These are phyloP conservation scores for Pheosia tremula DNA, from an alignment of 2,888 invertebrate species.

Conservation along the genomic window DNA sequence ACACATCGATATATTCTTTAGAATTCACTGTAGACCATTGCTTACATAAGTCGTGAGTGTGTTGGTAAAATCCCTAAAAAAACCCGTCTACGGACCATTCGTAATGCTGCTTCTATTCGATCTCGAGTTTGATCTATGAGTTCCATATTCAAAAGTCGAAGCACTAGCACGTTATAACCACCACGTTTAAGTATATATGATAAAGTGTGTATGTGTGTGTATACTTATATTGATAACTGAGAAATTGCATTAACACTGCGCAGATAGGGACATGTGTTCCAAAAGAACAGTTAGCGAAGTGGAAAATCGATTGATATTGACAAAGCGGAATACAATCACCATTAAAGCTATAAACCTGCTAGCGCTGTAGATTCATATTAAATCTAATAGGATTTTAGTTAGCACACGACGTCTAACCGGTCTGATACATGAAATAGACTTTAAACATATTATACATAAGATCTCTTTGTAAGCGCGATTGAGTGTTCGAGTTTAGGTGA, in stretches of 20 bases:
- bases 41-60: too few relatives aligned
- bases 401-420: neutral
- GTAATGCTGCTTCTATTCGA: too few relatives aligned
- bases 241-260: neutral
- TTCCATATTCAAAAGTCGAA: too few relatives aligned
- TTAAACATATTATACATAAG: neutral
- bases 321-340: neutral
- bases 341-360: neutral
- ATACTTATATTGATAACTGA: neutral
- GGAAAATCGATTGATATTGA: slow-evolving; percentile 2
- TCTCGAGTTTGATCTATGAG: too few relatives aligned
- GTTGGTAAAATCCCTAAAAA: too few relatives aligned
- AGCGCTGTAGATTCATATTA: neutral
- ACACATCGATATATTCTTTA: too few relatives aligned
- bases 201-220: neutral
- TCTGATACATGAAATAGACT: neutral
- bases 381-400: neutral
- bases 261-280: neutral
- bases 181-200: neutral
- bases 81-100: too few relatives aligned
- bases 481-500: neutral
- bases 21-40: too few relatives aligned
- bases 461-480: neutral
- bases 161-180: too few relatives aligned
- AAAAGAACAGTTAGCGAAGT: slow-evolving; percentile 29